Evolutionary conservation across 2,113 vertebrate species (phyloP).

Genomic region (Isichthys henryi): DNA sequence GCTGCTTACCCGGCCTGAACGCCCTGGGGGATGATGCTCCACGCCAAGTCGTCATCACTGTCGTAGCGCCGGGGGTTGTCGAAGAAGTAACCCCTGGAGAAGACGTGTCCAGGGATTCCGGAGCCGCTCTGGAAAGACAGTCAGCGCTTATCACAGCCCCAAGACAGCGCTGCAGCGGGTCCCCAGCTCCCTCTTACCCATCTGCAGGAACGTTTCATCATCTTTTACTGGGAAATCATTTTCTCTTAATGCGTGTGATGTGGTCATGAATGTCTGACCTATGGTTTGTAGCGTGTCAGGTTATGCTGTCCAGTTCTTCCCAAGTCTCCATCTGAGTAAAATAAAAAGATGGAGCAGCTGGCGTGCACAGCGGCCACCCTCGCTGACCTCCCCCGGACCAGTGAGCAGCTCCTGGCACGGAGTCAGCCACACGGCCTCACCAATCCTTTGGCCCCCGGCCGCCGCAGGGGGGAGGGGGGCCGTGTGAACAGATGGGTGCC

Average conservation of each 20-base stretch:
- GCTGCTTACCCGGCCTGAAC: conserved; percentile 76
- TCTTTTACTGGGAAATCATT: background rate
- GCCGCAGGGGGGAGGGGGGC: background rate
- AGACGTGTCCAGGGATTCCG: conserved; percentile 77
- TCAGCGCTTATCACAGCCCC: background rate
- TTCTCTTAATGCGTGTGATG: background rate
- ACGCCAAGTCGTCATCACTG: conserved; percentile 89
- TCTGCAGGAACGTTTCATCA: background rate
- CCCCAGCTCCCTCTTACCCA: background rate
- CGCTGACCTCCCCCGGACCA: background rate
- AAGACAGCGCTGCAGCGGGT: background rate
- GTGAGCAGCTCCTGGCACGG: background rate
- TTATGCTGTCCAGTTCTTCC: background rate
- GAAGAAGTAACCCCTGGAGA: conserved; percentile 89
- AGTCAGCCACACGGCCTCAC: background rate
- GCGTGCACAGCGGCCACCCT: background rate
- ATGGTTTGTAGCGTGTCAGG: background rate
- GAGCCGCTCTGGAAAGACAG: conserved; percentile 60
- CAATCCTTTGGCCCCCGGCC: background rate
- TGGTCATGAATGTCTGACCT: background rate
- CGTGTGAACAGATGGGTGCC: background rate
- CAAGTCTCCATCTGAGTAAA: background rate
- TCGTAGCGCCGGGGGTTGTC: conserved; percentile 94
- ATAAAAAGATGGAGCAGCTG: background rate
- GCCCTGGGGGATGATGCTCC: conserved; percentile 81